These are phyloP conservation scores for Phataginus tricuspis DNA, from an alignment of 2,797 vertebrate species.

Conservation along the genomic window DNA sequence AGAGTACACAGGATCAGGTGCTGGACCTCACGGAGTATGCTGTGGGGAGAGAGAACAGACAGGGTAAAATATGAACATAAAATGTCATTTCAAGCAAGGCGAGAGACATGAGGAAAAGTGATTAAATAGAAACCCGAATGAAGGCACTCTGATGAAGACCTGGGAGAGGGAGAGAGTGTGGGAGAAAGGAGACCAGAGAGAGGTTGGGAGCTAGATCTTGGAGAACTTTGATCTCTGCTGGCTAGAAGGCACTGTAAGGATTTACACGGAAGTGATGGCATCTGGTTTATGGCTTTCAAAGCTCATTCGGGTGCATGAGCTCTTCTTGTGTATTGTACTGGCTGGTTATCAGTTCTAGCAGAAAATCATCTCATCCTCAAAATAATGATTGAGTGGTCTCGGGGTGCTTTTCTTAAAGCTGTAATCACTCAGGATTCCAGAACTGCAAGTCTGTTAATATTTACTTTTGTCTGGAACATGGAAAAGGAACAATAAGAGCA, in stretches of 20 bases:
- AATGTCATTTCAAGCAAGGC: not conserved
- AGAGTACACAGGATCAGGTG: not conserved
- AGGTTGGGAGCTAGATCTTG: too few species aligned
- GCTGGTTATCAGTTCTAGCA: not conserved
- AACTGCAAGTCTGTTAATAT: not conserved
- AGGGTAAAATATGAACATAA: not conserved
- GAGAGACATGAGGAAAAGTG: not conserved
- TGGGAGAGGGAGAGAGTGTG: not conserved
- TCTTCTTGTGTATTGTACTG: not conserved
- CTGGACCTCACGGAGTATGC: not conserved
- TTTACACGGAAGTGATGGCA: not conserved
- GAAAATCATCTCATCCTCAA: slow-evolving; percentile 22
- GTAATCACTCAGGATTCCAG: not conserved
- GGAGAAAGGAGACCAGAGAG: not conserved
- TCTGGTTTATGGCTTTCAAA: not conserved
- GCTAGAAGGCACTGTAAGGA: not conserved
- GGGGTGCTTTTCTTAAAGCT: not conserved
- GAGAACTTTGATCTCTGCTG: not conserved
- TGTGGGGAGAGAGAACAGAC: not conserved
- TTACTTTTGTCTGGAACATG: not conserved
- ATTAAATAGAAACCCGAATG: not conserved
- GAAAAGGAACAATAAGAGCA: not conserved
- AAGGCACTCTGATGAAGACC: not conserved
- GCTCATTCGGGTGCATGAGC: not conserved
- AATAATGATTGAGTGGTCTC: not conserved